phyloP scores from a whole-genome alignment of 2,797 vertebrate genomes.

The Sciurus vulgaris region DNA sequence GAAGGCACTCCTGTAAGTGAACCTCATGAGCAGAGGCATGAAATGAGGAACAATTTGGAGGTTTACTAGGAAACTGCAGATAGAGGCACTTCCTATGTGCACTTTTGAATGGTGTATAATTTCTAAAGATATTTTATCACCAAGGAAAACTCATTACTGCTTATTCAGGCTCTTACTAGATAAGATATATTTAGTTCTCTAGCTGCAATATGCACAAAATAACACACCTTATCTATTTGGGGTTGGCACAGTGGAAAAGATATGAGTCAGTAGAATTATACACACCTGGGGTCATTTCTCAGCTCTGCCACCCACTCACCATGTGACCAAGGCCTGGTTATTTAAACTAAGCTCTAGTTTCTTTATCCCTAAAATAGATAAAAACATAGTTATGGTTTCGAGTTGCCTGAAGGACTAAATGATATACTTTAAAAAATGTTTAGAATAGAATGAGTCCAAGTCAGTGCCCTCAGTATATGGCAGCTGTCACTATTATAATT shows the following conservation, averaged over 20 bases:
- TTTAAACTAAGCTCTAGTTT: conserved; percentile 13
- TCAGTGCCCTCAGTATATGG: not conserved
- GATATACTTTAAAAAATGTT: not conserved
- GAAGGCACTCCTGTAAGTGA: not conserved
- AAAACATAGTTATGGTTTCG: not conserved
- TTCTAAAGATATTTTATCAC: conserved; percentile 11
- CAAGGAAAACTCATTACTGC: not conserved
- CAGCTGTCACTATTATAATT: not conserved
- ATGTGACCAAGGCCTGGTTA: not conserved
- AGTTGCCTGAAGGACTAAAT: conserved; percentile 1
- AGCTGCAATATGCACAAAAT: not conserved
- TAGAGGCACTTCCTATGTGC: not conserved
- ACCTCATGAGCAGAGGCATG: not conserved
- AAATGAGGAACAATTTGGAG: not conserved
- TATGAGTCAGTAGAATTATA: not conserved
- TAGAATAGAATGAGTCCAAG: not conserved
- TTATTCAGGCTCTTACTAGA: not conserved
- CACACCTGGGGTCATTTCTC: not conserved
- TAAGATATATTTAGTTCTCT: conserved; percentile 11
- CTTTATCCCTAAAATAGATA: not conserved
- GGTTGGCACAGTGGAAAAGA: not conserved
- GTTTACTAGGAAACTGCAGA: not conserved
- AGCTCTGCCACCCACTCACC: not conserved
- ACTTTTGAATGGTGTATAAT: not conserved
- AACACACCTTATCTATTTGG: not conserved